A percentile compares a stretch with the other conserved stretches of the same genome.
Conservation (phyloP, 2,888 invertebrate species). For the Drosophila vallismaia region DNA sequence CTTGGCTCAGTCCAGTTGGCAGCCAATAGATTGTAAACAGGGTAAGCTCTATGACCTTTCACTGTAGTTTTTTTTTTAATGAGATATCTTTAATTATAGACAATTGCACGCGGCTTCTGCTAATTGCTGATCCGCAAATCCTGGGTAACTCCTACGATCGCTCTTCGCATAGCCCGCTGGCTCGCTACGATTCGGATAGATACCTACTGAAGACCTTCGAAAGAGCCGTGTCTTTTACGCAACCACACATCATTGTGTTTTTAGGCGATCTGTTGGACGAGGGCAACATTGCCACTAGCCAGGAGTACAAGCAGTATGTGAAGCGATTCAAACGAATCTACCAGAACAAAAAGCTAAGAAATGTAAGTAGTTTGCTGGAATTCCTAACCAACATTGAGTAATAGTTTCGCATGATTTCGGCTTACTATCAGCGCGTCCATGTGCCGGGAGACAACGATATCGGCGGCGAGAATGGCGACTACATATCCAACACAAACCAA, state of each 20-base stretch:
- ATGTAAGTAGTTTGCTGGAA: slow-evolving; percentile 54
- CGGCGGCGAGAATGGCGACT: slow-evolving; percentile 94
- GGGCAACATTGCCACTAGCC: slow-evolving; percentile 90
- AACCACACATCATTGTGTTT: slow-evolving; percentile 94
- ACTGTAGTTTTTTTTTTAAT: not conserved
- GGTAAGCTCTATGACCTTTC: slow-evolving; percentile 62
- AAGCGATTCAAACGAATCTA: slow-evolving; percentile 88
- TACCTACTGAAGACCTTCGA: slow-evolving; percentile 92
- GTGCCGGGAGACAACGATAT: slow-evolving; percentile 99
- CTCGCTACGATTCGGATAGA: slow-evolving; percentile 94
- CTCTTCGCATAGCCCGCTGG: slow-evolving; percentile 88
- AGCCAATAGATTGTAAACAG: slow-evolving; percentile 79
- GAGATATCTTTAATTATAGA: slow-evolving; percentile 53
- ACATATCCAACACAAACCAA: slow-evolving; percentile 88
- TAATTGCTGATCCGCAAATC: slow-evolving; percentile 96
- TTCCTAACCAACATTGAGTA: slow-evolving; percentile 7
- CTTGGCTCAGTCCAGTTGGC: slow-evolving; percentile 81
- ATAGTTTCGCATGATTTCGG: slow-evolving; percentile 74
- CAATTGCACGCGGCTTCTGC: slow-evolving; percentile 87
- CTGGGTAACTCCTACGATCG: slow-evolving; percentile 92
- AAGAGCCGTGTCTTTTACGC: slow-evolving; percentile 88
- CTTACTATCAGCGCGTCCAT: slow-evolving; percentile 88
- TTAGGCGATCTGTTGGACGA: slow-evolving; percentile 98
- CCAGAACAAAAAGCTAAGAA: slow-evolving; percentile 77
- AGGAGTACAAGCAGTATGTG: slow-evolving; percentile 90